Conservation (phyloP, 2,113 vertebrate species). For the Micronycteris hirsuta region DNA sequence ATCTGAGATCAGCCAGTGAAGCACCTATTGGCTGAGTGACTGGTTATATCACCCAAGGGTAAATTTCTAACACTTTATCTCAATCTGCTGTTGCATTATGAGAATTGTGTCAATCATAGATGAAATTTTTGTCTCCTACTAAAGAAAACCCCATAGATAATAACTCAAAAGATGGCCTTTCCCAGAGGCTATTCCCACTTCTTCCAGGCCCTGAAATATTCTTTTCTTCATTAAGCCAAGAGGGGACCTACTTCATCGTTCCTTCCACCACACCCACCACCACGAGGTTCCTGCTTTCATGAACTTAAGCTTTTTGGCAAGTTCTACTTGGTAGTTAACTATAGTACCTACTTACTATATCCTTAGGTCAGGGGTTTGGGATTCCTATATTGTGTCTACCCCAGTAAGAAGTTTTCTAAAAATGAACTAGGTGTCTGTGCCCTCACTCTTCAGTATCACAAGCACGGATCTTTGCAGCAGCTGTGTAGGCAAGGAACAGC, state of each 20-base stretch:
- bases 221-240: not conserved
- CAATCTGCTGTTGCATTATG: not conserved
- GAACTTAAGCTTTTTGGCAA: not conserved
- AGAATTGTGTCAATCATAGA: not conserved
- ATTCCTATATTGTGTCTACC: not conserved
- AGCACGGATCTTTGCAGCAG: not conserved
- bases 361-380: not conserved
- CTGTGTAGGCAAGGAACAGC: not conserved
- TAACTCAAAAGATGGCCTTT: not conserved
- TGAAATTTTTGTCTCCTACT: not conserved
- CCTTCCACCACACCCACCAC: not conserved
- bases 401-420: not conserved
- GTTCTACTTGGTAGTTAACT: not conserved
- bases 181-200: not conserved
- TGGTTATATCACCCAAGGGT: not conserved
- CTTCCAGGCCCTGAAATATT: not conserved
- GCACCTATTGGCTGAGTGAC: not conserved
- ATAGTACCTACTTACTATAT: not conserved
- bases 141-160: not conserved
- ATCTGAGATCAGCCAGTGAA: not conserved
- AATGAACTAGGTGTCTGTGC: not conserved
- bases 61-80: not conserved
- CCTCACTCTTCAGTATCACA: not conserved
- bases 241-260: not conserved
- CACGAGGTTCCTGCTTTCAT: not conserved